Percentiles rank a stretch among this genome's conserved stretches.
phyloP scores from a whole-genome alignment of 2,888 invertebrate species.

The Mythimna loreyi region DNA sequence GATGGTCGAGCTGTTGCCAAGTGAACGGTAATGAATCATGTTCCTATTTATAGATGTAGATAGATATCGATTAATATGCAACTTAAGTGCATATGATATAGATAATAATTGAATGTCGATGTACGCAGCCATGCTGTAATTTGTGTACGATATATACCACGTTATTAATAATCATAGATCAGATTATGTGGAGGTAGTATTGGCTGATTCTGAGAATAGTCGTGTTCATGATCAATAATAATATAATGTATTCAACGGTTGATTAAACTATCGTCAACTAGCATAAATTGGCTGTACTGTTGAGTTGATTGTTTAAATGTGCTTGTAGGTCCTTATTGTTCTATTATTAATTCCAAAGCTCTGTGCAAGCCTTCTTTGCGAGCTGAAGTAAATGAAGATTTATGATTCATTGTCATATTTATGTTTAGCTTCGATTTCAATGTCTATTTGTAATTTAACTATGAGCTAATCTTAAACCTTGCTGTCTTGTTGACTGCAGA shows the following conservation, averaged over 20 bases:
- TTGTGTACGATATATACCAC: slow-evolving; percentile 35
- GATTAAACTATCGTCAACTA: slow-evolving; percentile 44
- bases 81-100: slow-evolving; percentile 51
- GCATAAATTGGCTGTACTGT: slow-evolving; percentile 36
- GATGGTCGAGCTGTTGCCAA: slow-evolving; percentile 64
- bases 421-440: slow-evolving; percentile 20
- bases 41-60: slow-evolving; percentile 46
- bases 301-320: slow-evolving; percentile 33
- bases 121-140: slow-evolving; percentile 26
- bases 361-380: slow-evolving; percentile 21
- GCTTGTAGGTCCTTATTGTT: slow-evolving; percentile 16
- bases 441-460: slow-evolving; percentile 12
- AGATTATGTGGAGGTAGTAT: slow-evolving; percentile 23
- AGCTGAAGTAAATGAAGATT: slow-evolving; percentile 27
- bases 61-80: slow-evolving; percentile 54
- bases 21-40: slow-evolving; percentile 62
- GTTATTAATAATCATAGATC: slow-evolving; percentile 44
- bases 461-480: slow-evolving; percentile 7
- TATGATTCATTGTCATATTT: slow-evolving; percentile 25
- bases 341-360: slow-evolving; percentile 19
- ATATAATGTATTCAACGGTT: slow-evolving; percentile 53
- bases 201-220: slow-evolving; percentile 32
- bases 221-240: slow-evolving; percentile 51
- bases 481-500: background rate
- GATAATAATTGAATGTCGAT: slow-evolving; percentile 51